phyloP scores from a whole-genome alignment of 1,140 invertebrate genomes.

The Orchestia grillus region DNA sequence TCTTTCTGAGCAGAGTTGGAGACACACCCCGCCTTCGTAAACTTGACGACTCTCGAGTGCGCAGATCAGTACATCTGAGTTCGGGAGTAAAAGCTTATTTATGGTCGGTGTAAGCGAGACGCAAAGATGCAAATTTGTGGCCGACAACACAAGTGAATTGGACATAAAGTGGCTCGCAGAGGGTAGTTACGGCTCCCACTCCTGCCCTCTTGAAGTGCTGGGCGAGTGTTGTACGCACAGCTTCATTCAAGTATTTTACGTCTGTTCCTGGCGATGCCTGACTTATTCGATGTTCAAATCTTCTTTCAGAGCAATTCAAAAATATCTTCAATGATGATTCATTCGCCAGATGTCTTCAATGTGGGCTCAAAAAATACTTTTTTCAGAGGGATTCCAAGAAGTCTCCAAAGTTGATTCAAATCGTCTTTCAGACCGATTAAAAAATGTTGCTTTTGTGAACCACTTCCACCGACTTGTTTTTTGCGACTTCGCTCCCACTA shows the following conservation, averaged over 20 bases:
- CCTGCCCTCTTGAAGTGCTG: too few relatives aligned
- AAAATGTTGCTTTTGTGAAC: background rate
- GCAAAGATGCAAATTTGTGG: background rate
- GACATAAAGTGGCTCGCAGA: background rate
- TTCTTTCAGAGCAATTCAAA: too few relatives aligned
- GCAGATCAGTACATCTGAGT: background rate
- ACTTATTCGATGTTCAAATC: too few relatives aligned
- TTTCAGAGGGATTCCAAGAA: too few relatives aligned
- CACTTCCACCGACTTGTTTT: background rate
- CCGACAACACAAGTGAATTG: background rate
- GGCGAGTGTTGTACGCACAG: too few relatives aligned
- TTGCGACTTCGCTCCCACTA: too few relatives aligned
- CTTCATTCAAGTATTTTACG: too few relatives aligned
- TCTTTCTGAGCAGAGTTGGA: background rate
- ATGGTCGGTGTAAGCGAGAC: background rate
- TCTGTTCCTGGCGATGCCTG: too few relatives aligned
- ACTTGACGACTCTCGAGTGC: background rate
- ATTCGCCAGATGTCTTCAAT: too few relatives aligned
- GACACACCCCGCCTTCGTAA: background rate
- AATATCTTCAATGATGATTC: too few relatives aligned
- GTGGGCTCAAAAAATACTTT: too few relatives aligned
- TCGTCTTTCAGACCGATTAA: background rate
- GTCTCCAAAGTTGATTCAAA: background rate
- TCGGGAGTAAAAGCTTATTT: background rate
- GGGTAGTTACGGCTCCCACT: too few relatives aligned